Evolutionary conservation across 1,140 invertebrate genomes (phyloP).

Genomic region (Lanistes nyassanus): DNA sequence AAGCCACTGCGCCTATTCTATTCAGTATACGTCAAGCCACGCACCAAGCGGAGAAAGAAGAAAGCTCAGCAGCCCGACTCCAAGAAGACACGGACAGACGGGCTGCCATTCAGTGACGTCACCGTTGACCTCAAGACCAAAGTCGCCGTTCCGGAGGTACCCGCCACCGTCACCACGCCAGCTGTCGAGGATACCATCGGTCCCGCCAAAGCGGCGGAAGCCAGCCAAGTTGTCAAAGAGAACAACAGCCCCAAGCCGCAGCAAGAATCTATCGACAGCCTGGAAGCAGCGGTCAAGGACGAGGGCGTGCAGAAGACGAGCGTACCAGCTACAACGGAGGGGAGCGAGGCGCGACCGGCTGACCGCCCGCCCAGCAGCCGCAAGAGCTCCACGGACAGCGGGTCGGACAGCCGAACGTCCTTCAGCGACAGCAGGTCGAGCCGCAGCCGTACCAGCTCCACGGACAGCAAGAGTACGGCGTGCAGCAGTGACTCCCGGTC

Average conservation of each 20-base stretch:
- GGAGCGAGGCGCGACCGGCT: conserved; percentile 11
- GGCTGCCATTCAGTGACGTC: no score
- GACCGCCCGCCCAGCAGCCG: conserved; percentile 9
- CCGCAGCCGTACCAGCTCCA: background rate
- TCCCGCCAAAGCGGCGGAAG: no score
- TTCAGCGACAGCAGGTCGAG: background rate
- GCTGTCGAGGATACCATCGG: no score
- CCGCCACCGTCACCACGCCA: no score
- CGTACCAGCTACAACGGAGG: background rate
- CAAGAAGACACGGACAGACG: background rate
- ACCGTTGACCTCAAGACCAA: no score
- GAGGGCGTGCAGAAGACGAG: no score
- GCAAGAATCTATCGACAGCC: no score
- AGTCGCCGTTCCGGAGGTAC: no score
- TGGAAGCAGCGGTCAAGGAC: no score
- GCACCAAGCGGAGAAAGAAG: conserved; percentile 26
- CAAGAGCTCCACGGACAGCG: conserved; percentile 11
- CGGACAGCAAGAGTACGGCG: background rate
- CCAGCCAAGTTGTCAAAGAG: no score
- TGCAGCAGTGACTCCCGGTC: background rate
- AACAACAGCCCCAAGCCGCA: no score
- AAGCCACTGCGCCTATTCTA: conserved; percentile 50
- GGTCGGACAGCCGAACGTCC: conserved; percentile 6
- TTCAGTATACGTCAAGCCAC: conserved; percentile 37
- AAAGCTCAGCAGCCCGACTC: background rate